Evolutionary conservation across 2,888 invertebrate species (phyloP), one percentile per base, ranked within the genome.

Genomic region (Chrysolina haemoptera): DNA sequence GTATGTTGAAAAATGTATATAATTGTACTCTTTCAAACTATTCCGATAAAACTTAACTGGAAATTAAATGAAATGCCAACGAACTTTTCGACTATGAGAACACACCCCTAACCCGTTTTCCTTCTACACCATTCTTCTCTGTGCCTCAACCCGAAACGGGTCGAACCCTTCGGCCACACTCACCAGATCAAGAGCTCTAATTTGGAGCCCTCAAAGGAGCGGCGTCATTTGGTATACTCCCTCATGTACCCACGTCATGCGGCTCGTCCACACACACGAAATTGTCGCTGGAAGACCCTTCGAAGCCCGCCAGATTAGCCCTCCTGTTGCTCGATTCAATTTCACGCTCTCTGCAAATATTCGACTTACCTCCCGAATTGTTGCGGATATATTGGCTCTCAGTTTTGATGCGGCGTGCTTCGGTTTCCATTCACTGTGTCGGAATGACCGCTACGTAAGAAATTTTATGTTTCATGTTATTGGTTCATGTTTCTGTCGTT

Each of bases 281-380:
- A 22, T 59, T 22, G 22, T 59, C 59, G 59, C 35, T n/a, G 10
- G 27, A 16, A 59, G n/a, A 16, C 59, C 22, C 35, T n/a, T 14
- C 9, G n/a, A 59, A 59, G 59, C 35, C 59, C 14, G 59, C n/a
- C 8, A 35, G 59, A 59, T 59, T 59, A 59, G 53, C 53, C 16
- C 59, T 59, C 59, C 59, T 59, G 59, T 59, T 59, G 59, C 59
- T 59, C 59, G n/a, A 59, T 59, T 59, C 59, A 59, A 59, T 59
- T 59, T 59, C 59, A 59, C 35, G 59, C 35, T 35, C 59, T 59
- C 59, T 59, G 59, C 59, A 59, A 59, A 59, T 59, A 59, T 27
- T 59, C 59, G 16, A 35, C 35, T 35, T n/a, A n/a, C 14, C n/a
- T 27, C 59, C 11, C n/a, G 10, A 59, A 59, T 27, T 59, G 59